Conservation (phyloP, 2,797 vertebrate species). For the Alectoris magna region DNA sequence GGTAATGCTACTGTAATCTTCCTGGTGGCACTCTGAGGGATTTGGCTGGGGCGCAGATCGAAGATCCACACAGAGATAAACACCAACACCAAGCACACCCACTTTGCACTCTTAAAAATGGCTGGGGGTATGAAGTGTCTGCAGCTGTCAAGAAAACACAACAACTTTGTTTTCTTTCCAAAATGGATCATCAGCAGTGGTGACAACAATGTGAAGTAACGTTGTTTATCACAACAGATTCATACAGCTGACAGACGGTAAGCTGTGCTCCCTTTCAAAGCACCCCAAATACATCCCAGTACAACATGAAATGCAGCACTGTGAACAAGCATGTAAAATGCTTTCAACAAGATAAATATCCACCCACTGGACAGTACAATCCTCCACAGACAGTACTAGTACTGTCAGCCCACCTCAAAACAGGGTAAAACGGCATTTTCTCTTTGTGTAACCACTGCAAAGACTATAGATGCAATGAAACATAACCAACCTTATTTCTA, state of each 20-base stretch:
- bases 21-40: constrained; percentile 13
- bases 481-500: neutral
- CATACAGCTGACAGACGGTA: neutral
- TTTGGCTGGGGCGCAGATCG: neutral
- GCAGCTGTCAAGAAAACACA: neutral
- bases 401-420: neutral
- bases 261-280: neutral
- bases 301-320: neutral
- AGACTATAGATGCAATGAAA: neutral
- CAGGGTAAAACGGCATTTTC: neutral
- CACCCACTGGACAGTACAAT: neutral
- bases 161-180: neutral
- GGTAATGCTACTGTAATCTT: constrained; percentile 54
- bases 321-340: neutral
- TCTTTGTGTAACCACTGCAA: neutral
- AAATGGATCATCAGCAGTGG: neutral
- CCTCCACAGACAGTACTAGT: neutral
- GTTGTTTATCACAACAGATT: neutral
- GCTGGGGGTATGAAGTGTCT: neutral
- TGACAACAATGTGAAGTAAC: neutral
- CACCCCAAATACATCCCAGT: neutral
- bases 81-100: constrained; percentile 18
- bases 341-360: neutral
- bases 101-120: neutral
- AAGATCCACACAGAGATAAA: constrained; percentile 18